phyloP scores from a whole-genome alignment of 2,888 invertebrate genomes.

The Agapostemon virescens region DNA sequence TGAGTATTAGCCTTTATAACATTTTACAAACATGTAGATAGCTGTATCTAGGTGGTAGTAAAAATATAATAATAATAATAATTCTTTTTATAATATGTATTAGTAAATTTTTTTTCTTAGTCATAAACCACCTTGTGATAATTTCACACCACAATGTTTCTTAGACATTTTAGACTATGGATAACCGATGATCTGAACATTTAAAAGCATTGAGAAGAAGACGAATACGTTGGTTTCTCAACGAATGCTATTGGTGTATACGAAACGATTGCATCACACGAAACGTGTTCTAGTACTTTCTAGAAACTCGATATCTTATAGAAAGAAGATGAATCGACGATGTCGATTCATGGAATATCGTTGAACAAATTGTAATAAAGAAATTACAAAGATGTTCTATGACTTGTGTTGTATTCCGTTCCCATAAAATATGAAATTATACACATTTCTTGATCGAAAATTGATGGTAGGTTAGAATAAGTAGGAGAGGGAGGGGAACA shows the following conservation, averaged over 20 bases:
- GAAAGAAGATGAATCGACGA: not conserved
- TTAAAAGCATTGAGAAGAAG: not conserved
- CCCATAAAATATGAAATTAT: not conserved
- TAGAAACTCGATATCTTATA: conserved; percentile 39
- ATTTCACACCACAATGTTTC: not conserved
- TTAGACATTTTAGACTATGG: not conserved
- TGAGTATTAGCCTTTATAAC: not conserved
- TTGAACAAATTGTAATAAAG: not conserved
- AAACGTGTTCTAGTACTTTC: conserved; percentile 59
- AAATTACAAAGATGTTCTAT: not conserved
- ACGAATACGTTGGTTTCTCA: not conserved
- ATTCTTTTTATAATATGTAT: not conserved
- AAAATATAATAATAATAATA: not conserved
- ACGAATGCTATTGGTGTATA: conserved; percentile 30
- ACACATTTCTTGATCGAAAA: not conserved
- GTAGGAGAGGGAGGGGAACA: conserved; percentile 39
- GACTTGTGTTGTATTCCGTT: not conserved
- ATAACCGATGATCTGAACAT: not conserved
- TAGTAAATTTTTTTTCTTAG: not conserved
- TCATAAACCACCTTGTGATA: not conserved
- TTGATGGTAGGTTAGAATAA: conserved; percentile 44
- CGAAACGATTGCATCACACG: conserved; percentile 54
- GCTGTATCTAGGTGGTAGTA: not conserved
- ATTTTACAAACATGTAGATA: not conserved
- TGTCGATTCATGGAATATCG: not conserved